Evolutionary conservation across 2,797 vertebrate species (phyloP).

Genomic region (Thripadectes ignobilis): DNA sequence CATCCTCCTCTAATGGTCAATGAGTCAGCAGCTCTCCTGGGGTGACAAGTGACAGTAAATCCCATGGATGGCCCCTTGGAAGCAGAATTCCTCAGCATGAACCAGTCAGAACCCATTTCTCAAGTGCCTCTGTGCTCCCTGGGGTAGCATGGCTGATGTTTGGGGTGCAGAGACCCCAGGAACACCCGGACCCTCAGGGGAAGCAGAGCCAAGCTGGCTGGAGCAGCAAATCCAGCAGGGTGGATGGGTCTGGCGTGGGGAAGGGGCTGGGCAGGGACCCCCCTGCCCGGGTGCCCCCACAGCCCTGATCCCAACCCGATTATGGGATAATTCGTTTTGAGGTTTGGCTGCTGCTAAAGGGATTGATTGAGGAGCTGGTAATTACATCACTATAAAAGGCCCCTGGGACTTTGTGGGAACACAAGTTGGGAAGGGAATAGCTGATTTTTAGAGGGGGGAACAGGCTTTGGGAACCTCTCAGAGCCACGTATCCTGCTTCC

Average conservation of each 20-base stretch:
- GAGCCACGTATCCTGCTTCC: neutral
- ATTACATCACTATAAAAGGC: neutral
- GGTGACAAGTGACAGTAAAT: conserved; percentile 34
- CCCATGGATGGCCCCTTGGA: neutral
- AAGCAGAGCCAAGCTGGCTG: neutral
- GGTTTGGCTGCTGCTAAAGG: neutral
- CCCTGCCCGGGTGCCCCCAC: rapidly evolving
- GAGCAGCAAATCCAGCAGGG: rapidly evolving
- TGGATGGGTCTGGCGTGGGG: rapidly evolving
- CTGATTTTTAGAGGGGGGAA: neutral
- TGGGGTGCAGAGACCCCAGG: rapidly evolving
- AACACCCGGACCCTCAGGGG: rapidly evolving
- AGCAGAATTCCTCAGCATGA: neutral
- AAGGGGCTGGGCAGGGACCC: neutral
- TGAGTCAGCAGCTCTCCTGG: neutral
- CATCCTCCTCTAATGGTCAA: rapidly evolving
- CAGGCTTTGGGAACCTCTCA: neutral
- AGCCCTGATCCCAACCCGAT: neutral
- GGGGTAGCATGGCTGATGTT: rapidly evolving
- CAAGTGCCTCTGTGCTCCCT: rapidly evolving
- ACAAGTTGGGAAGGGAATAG: rapidly evolving
- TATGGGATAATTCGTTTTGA: neutral
- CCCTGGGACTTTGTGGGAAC: neutral
- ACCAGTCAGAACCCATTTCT: conserved; percentile 14
- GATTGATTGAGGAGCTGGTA: neutral